phyloP scores from a whole-genome alignment of 2,888 invertebrate genomes.

The Scrobipalpa costella region DNA sequence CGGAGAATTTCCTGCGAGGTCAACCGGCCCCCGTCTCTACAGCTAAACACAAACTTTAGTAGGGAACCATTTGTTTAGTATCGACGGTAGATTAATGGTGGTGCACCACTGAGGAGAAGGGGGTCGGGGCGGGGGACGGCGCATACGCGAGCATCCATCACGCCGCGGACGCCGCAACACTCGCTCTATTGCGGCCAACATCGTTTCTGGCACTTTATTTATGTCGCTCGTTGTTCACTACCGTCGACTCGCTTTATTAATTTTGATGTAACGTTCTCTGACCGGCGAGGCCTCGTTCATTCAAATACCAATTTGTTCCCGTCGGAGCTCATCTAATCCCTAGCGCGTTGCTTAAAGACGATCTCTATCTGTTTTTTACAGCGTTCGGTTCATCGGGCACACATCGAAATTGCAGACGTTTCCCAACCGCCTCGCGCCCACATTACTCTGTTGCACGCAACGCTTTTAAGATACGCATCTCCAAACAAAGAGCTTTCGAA shows the following conservation, averaged over 20 bases:
- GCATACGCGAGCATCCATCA: constrained; percentile 20
- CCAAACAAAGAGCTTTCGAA: constrained; percentile 33
- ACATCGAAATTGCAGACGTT: constrained; percentile 21
- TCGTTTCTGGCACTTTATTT: constrained; percentile 22
- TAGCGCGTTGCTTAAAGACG: constrained; percentile 8
- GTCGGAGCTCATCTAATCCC: constrained; percentile 13
- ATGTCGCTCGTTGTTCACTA: constrained; percentile 19
- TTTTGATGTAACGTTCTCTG: constrained; percentile 13
- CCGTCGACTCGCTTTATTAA: constrained; percentile 13
- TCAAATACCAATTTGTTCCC: constrained; percentile 18
- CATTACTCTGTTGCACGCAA: constrained; percentile 28
- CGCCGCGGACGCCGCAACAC: constrained; percentile 21
- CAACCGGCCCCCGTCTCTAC: neutral
- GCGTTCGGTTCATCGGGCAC: constrained; percentile 12
- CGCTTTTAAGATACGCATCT: constrained; percentile 37
- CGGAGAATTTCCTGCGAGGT: constrained; percentile 13
- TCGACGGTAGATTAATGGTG: constrained; percentile 23
- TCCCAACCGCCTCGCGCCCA: constrained; percentile 22
- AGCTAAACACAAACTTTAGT: constrained; percentile 21
- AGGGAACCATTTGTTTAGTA: constrained; percentile 26
- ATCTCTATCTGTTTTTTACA: constrained; percentile 17
- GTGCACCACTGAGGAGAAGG: neutral
- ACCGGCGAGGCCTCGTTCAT: constrained; percentile 12
- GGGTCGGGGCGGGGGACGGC: neutral
- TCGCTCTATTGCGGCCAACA: constrained; percentile 17